These are phyloP conservation scores for Athrips mouffetella DNA, from an alignment of 2,888 invertebrate genomes.

Conservation along the genomic window DNA sequence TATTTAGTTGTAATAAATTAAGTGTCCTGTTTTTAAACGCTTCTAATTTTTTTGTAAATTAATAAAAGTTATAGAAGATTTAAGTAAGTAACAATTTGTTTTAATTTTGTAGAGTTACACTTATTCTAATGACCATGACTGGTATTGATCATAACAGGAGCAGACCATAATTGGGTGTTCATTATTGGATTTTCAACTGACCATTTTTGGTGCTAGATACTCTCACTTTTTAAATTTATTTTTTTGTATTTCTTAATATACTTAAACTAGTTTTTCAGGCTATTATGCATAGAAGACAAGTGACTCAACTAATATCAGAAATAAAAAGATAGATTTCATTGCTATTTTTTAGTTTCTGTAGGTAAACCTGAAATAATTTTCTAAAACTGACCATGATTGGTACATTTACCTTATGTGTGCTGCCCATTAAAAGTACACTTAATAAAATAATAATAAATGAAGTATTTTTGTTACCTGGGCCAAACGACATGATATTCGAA, in stretches of 20 bases:
- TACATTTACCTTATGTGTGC: too few species aligned
- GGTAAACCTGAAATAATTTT: conserved; percentile 11
- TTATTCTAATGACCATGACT: not conserved
- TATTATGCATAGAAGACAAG: not conserved
- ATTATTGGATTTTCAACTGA: not conserved
- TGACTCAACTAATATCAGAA: not conserved
- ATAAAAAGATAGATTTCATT: not conserved
- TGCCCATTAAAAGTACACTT: conserved; percentile 2
- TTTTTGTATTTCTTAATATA: not conserved
- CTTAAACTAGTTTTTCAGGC: not conserved
- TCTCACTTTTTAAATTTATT: not conserved
- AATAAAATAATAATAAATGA: conserved; percentile 5
- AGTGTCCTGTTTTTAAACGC: not conserved
- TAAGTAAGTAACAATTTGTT: not conserved
- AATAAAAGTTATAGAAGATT: not conserved
- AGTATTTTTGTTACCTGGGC: not conserved
- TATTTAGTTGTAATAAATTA: not conserved
- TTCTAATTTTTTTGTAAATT: too few species aligned
- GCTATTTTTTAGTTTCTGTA: conserved; percentile 11
- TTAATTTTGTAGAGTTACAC: not conserved
- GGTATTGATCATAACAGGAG: not conserved
- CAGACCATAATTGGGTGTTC: not conserved
- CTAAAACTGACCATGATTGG: conserved; percentile 9
- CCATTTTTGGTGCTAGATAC: not conserved
- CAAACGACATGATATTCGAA: not conserved